A percentile compares a stretch with the other conserved stretches of the same genome.
Evolutionary conservation across 2,888 invertebrate species (phyloP).

Genomic region (Orthonychiurus folsomi): DNA sequence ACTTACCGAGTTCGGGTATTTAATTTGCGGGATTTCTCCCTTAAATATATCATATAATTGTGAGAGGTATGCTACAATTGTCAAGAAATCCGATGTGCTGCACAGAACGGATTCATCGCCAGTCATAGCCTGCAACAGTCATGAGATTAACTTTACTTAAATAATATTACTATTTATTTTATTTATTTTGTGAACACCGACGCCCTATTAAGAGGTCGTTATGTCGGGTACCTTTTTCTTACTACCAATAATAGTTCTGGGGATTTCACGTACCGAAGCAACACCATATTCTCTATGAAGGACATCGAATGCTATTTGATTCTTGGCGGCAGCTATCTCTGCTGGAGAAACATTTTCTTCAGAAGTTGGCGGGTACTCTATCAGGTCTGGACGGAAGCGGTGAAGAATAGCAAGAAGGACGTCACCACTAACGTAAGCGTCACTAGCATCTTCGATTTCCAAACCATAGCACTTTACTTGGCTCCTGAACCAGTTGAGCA

Average conservation of each 20-base stretch:
- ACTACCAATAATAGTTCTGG: not conserved
- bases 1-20: slow-evolving; percentile 62
- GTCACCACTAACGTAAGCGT: slow-evolving; percentile 60
- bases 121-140: slow-evolving; percentile 53
- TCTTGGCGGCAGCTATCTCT: slow-evolving; percentile 51
- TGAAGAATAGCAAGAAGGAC: slow-evolving; percentile 65
- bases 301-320: slow-evolving; percentile 74
- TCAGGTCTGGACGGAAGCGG: slow-evolving; percentile 81
- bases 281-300: slow-evolving; percentile 75
- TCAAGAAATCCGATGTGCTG: slow-evolving; percentile 61
- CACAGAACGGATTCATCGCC: slow-evolving; percentile 65
- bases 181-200: not conserved
- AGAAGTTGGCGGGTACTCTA: slow-evolving; percentile 61
- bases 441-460: slow-evolving; percentile 55
- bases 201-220: too few relatives aligned
- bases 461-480: slow-evolving; percentile 58
- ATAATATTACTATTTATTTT: not conserved
- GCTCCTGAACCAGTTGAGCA: slow-evolving; percentile 68
- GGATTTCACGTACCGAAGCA: slow-evolving; percentile 47
- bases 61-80: slow-evolving; percentile 72
- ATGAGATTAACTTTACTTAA: not conserved
- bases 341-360: slow-evolving; percentile 51
- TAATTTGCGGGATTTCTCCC: slow-evolving; percentile 77
- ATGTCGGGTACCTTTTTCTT: too few relatives aligned
- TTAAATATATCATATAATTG: slow-evolving; percentile 84